phyloP scores from a whole-genome alignment of 2,797 vertebrate genomes.

The Gallinago solitaria region DNA sequence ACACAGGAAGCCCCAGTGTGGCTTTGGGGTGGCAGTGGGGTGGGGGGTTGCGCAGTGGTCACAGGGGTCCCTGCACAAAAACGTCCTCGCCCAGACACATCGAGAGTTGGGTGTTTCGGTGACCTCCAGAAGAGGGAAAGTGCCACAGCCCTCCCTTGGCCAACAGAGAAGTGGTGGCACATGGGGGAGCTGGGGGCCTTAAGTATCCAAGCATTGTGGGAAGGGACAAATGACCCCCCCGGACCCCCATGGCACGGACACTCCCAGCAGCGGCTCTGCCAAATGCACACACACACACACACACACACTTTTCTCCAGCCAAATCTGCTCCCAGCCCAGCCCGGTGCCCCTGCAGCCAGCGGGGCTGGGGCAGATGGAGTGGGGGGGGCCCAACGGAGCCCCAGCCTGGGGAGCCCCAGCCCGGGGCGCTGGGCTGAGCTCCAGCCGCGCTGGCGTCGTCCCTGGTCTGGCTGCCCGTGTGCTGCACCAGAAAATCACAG shows the following conservation, averaged over 20 bases:
- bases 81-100: rapidly evolving
- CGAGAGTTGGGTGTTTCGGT: not conserved
- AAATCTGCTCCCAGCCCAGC: not conserved
- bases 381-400: not conserved
- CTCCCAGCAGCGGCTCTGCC: not conserved
- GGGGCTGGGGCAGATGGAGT: not conserved
- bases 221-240: not conserved
- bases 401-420: not conserved
- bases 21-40: not conserved
- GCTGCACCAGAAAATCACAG: not conserved
- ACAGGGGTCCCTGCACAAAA: not conserved
- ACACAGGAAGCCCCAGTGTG: too few species aligned
- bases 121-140: not conserved
- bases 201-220: rapidly evolving
- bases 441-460: not conserved
- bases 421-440: not conserved
- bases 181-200: rapidly evolving
- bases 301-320: not conserved
- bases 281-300: not conserved
- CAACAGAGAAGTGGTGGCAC: not conserved
- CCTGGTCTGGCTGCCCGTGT: not conserved
- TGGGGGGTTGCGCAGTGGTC: not conserved
- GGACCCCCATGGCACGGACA: rapidly evolving
- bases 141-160: not conserved
- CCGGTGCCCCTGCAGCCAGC: not conserved